Evolutionary conservation across 2,113 vertebrate species (phyloP), one percentile per base, ranked within the genome.

Genomic region (Hypanus sabinus): DNA sequence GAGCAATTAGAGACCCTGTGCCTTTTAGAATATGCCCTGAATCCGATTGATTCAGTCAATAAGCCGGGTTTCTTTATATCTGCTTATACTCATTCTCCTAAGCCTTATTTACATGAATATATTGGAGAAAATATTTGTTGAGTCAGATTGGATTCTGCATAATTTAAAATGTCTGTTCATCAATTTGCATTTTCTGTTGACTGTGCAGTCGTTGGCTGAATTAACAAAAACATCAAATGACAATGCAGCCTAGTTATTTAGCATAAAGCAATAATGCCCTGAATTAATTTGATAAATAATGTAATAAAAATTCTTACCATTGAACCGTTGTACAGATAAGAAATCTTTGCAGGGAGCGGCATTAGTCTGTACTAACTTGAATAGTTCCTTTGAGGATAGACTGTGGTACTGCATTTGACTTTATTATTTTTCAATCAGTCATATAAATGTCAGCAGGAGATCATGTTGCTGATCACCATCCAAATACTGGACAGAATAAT

Each of bases 151-250:
- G 76, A 14, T 79, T 33, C n/a, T 79, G 76, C 76, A 36, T 79
- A 36, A 79, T 79, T 79, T 79, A 79, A 79, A 79, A 79, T 36
- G 76, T 79, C n/a, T 36, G n/a, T 36, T 79, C n/a, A 79, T 79
- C n/a, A 79, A 36, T 36, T 76, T 79, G n/a, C 76, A 79, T 79
- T 79, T 79, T n/a, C 76, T 36, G 10, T 79, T 79, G 76, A 79
- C 76, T 79, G n/a, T n/a, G 20, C 30, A 14, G 33, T 36, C 11
- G 12, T 79, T 79, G 76, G 76, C 14, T 85, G 10, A 55, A 85
- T 85, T 30, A 27, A 85, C 81, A 73, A 57, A 55, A 57, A 55
- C 3, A 60, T 85, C 24, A 57, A 10, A 57, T 4, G 46, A 20
- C 22, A 57, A 85, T 27, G 20, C 46, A 30, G 24, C 24, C 24